A percentile compares a stretch with the other conserved stretches of the same genome.
phyloP scores from a whole-genome alignment of 2,888 invertebrate genomes.

The Drosophila colorata region DNA sequence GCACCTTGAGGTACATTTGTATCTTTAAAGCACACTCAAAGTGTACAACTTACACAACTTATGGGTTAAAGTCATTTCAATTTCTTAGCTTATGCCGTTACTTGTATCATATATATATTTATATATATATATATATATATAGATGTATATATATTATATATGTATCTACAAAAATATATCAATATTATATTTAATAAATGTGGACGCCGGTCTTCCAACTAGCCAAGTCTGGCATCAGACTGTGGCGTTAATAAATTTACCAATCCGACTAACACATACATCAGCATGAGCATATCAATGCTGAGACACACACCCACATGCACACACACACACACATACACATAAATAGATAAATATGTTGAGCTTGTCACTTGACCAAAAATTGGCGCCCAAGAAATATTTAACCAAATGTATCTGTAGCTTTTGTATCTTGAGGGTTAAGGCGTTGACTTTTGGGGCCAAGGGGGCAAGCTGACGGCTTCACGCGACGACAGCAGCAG shows the following conservation, averaged over 20 bases:
- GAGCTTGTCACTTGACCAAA: conserved; percentile 60
- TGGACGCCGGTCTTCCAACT: conserved; percentile 29
- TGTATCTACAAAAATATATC: conserved; percentile 65
- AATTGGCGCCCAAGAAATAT: conserved; percentile 37
- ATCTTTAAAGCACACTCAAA: conserved; percentile 30
- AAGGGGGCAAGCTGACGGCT: conserved; percentile 34
- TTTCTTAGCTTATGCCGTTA: conserved; percentile 15
- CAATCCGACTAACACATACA: conserved; percentile 43
- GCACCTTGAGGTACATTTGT: conserved; percentile 11
- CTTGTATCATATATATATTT: conserved; percentile 30
- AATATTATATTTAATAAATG: conserved; percentile 72
- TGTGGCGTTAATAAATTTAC: conserved; percentile 70
- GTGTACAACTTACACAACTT: conserved; percentile 16
- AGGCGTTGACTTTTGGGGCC: conserved; percentile 55
- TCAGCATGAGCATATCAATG: conserved; percentile 69
- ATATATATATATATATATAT: conserved; percentile 51
- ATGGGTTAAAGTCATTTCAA: conserved; percentile 8
- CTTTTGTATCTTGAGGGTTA: conserved; percentile 44
- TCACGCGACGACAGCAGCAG: conserved; percentile 33
- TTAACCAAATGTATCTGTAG: conserved; percentile 44
- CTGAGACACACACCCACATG: conserved; percentile 21
- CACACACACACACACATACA: conserved; percentile 3
- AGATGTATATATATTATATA: conserved; percentile 58
- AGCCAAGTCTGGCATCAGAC: conserved; percentile 58
- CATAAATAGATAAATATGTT: conserved; percentile 13